phyloP scores from a whole-genome alignment of 2,888 invertebrate species.

The Meteorus cinctellus region DNA sequence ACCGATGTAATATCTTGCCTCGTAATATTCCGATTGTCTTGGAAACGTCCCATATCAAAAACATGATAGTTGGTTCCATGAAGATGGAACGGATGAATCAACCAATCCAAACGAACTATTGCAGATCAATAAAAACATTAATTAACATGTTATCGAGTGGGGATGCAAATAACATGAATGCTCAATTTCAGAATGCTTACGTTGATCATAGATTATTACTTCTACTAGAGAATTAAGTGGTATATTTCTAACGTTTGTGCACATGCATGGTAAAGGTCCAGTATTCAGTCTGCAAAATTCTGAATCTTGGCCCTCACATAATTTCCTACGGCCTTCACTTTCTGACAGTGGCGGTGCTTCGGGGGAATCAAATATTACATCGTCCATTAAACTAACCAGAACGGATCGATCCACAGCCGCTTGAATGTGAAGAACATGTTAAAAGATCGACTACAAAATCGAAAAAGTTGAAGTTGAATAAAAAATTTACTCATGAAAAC shows the following conservation, averaged over 20 bases:
- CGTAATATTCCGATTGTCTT: conserved; percentile 83
- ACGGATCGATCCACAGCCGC: conserved; percentile 85
- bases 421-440: conserved; percentile 69
- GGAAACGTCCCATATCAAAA: conserved; percentile 88
- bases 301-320: conserved; percentile 88
- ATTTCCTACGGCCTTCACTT: conserved; percentile 81
- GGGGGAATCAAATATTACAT: conserved; percentile 85
- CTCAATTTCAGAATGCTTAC: conserved; percentile 68
- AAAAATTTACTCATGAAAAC: conserved; percentile 9
- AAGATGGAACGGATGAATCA: conserved; percentile 92
- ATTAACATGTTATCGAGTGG: not conserved
- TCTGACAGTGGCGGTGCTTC: conserved; percentile 88
- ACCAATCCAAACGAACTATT: conserved; percentile 86
- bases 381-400: conserved; percentile 84
- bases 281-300: conserved; percentile 78
- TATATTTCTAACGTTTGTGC: conserved; percentile 88
- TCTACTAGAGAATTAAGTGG: conserved; percentile 89
- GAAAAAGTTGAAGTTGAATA: too few relatives aligned
- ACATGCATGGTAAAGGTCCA: conserved; percentile 77
- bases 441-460: not conserved
- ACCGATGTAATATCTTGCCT: conserved; percentile 83
- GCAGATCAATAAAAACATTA: conserved; percentile 43
- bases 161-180: too few relatives aligned
- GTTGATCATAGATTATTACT: conserved; percentile 89
- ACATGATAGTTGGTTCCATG: conserved; percentile 89